Evolutionary conservation across 2,888 invertebrate genomes (phyloP), one percentile per base, ranked within the genome.

Genomic region (Alloplasta piceator): DNA sequence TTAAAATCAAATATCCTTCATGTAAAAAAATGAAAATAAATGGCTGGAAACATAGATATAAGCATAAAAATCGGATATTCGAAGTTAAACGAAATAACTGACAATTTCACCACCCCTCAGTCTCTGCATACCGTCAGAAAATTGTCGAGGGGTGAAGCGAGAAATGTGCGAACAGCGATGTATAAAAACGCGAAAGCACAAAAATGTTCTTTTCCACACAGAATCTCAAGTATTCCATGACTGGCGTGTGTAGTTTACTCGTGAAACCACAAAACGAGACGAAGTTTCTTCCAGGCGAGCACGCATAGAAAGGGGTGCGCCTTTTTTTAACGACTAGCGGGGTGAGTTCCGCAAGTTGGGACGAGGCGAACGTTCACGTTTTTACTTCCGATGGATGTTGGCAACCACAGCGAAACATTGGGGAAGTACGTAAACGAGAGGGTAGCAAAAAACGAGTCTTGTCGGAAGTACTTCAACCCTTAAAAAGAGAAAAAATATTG

Each of bases 101-200:
- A 26, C 26, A 26, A 26, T 26, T 26, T 26, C 26, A 26, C 26
- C 26, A 26, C 26, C 26, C 26, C 26, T 26, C 3, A 26, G 26
- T 26, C 26, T 26, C 1, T n/a, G n/a, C n/a, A n/a, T n/a, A 26
- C 1, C 26, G 26, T 26, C 1, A 26, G 26, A 26, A 26, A 26
- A 26, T 26, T 26, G 80, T 83, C 83, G 85, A 85, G 83, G 86
- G 85, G 83, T 83, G 82, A 83, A 82, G 70, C 74, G 75, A 86
- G 85, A 87, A 89, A 89, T 88, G 84, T 63, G 61, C 77, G 68
- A 89, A 50, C 83, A 90, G 87, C 70, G 80, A 55, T 55, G 60
- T 81, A 89, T 87, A 66, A n/a, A 26, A 16, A 4, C 7, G 80
- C 87, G 86, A 83, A 87, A 87, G 87, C 87, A 68, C 52, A 46